phyloP scores from a whole-genome alignment of 1,140 invertebrate species.

The Andrena cerasifolii region DNA sequence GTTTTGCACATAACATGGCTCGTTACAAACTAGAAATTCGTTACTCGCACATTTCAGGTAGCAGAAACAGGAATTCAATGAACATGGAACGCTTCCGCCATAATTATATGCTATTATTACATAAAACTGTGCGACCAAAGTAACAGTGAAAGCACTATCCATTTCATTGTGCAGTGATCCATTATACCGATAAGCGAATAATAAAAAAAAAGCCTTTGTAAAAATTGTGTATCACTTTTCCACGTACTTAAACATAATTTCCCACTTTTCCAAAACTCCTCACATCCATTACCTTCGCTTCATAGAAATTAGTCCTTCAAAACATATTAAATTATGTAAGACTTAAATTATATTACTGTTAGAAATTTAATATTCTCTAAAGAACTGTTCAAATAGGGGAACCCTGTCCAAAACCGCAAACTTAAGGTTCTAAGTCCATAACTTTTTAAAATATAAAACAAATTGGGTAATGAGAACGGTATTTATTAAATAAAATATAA shows the following conservation, averaged over 20 bases:
- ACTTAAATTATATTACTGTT: too few relatives aligned
- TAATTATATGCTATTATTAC: slow-evolving; percentile 35
- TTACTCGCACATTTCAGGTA: too few relatives aligned
- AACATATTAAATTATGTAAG: too few relatives aligned
- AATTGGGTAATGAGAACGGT: too few relatives aligned
- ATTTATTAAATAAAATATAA: too few relatives aligned
- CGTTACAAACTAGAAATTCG: too few relatives aligned
- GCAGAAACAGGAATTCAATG: neutral
- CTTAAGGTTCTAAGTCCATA: too few relatives aligned
- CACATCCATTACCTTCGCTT: neutral
- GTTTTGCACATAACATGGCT: too few relatives aligned
- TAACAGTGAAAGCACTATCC: slow-evolving; percentile 32
- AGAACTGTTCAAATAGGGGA: too few relatives aligned
- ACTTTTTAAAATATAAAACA: too few relatives aligned
- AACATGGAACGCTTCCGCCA: slow-evolving; percentile 7
- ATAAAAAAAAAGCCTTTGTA: slow-evolving; percentile 27
- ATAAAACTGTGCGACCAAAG: slow-evolving; percentile 27
- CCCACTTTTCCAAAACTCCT: neutral
- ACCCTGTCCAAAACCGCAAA: too few relatives aligned
- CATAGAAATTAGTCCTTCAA: neutral
- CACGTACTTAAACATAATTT: neutral
- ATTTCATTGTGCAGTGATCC: slow-evolving; percentile 15
- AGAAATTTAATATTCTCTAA: too few relatives aligned
- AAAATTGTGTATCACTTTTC: neutral
- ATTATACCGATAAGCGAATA: slow-evolving; percentile 1